These are phyloP conservation scores for Crepidodera aurea DNA, from an alignment of 2,888 invertebrate genomes.

Conservation along the genomic window DNA sequence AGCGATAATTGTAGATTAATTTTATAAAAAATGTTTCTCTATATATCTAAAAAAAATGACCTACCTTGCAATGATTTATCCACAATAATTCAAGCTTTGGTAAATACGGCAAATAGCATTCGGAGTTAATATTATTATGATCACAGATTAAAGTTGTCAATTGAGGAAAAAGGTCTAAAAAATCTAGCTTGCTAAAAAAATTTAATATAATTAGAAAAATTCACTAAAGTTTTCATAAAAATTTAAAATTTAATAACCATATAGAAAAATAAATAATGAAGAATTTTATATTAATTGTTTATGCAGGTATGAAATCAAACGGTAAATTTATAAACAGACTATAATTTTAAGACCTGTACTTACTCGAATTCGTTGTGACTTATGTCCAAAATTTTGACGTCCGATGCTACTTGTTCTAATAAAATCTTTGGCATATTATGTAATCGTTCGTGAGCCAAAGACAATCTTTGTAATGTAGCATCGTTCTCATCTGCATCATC, in stretches of 20 bases:
- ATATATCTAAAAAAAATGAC: conserved; percentile 26
- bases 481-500: conserved; percentile 58
- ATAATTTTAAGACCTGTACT: conserved; percentile 51
- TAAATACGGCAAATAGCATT: conserved; percentile 74
- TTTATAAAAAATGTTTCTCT: no score
- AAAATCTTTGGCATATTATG: conserved; percentile 71
- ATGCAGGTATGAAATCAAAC: background rate
- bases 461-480: conserved; percentile 66
- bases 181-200: conserved; percentile 73
- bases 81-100: conserved; percentile 80
- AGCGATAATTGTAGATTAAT: no score
- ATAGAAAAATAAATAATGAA: background rate
- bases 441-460: conserved; percentile 75
- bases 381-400: conserved; percentile 73
- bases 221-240: background rate
- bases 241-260: background rate
- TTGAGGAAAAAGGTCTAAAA: conserved; percentile 75
- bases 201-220: conserved; percentile 19
- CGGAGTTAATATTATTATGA: conserved; percentile 77
- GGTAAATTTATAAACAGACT: background rate
- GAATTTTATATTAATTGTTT: no score
- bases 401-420: conserved; percentile 68
- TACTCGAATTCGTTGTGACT: conserved; percentile 78
- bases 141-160: conserved; percentile 83
- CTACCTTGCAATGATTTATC: conserved; percentile 73